Evolutionary conservation across 2,888 invertebrate species (phyloP), one percentile per base, ranked within the genome.

Genomic region (Terebella lapidaria): DNA sequence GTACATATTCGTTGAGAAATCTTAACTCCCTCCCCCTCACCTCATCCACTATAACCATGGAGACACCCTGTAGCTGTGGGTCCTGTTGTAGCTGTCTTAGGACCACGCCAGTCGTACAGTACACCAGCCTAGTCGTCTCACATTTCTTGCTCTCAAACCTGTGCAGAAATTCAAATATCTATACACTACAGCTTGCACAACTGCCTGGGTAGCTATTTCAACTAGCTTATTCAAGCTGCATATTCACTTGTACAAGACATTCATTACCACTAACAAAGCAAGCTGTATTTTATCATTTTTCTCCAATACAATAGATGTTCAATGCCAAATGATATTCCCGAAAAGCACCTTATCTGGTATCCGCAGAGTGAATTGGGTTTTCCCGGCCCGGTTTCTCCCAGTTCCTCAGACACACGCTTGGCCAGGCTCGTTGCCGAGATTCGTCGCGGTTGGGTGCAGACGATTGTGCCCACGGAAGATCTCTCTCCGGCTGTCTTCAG

Each of bases 31-130:
- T n/a, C n/a, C 26, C 26, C 28, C 60, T 61, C 60, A 77, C 78
- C 73, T 78, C 78, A 65, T 78, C 78, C 35, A 78, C 73, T 46
- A 78, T 71, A 15, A 78, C 66, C 66, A 76, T 76, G 15, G 74
- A 69, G 24, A 78, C 66, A 28, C 70, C 67, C 10, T 59, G 60
- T 5, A 79, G 67, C n/a, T 60, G 54, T 0, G 71, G 64, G 59
- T 94, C 89, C 0, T 81, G 74, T 81, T 92, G 90, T 80, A 95
- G 84, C 67, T 87, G 87, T 72, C 91, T 87, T 47, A 95, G 79
- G 29, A 95, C 81, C 56, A 94, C 87, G 2, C 94, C 95, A 0
- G 94, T 93, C 0, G 95, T 95, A 78, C 93, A 93, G 77, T 87
- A 94, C 64, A 88, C 58, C 56, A 78, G 66, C 25, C 71, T 63